A percentile compares a stretch with the other conserved stretches of the same genome.
Evolutionary conservation across 2,797 vertebrate genomes (phyloP).

Genomic region (Molossus alvarezi): DNA sequence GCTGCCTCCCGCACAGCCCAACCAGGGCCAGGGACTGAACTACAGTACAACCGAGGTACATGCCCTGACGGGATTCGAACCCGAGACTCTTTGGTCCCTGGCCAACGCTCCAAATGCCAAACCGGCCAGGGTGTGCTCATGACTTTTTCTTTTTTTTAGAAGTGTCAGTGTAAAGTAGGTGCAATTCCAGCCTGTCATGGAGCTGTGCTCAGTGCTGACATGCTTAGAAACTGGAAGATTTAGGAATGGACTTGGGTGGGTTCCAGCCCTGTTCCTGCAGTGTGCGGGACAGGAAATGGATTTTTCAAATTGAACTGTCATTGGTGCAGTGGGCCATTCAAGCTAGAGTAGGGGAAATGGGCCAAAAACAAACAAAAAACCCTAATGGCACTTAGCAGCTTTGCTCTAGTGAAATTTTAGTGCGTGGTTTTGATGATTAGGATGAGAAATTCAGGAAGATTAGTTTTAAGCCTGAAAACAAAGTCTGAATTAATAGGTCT

Average conservation of each 20-base stretch:
- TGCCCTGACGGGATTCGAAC: too few species aligned
- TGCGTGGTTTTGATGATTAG: not conserved
- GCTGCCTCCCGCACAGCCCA: too few species aligned
- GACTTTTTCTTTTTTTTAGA: not conserved
- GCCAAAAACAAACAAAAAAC: not conserved
- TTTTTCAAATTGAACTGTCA: fast-evolving
- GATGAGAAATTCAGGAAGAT: not conserved
- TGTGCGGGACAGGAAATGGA: fast-evolving
- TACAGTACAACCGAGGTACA: too few species aligned
- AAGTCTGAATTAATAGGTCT: not conserved
- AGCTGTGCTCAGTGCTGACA: not conserved
- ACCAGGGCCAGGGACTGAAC: too few species aligned
- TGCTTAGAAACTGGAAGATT: not conserved
- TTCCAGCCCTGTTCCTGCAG: too few species aligned
- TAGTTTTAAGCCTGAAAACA: not conserved
- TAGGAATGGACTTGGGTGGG: not conserved
- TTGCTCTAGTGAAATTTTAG: not conserved
- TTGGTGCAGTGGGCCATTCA: fast-evolving
- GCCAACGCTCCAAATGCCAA: too few species aligned
- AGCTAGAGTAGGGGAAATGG: not conserved
- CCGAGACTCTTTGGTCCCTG: too few species aligned
- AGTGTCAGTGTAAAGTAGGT: not conserved
- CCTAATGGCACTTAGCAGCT: not conserved
- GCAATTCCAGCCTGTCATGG: not conserved
- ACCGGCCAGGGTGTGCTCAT: too few species aligned